These are phyloP conservation scores for Nipponacmea schrenckii DNA, from an alignment of 2,888 invertebrate genomes.

Conservation along the genomic window DNA sequence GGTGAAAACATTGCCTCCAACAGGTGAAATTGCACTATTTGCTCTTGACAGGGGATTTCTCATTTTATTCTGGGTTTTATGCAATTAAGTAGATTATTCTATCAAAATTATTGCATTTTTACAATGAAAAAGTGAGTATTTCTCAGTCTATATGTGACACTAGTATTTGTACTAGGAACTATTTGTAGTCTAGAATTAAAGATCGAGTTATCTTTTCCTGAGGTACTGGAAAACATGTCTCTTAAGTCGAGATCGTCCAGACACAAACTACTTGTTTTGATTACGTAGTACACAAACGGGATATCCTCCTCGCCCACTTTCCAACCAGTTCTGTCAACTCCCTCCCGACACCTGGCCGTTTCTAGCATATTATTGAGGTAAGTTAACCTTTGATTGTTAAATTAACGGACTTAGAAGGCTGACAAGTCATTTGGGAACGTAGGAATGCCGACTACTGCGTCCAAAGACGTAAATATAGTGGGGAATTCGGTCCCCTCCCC, in stretches of 20 bases:
- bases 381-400: neutral
- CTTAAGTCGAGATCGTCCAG: neutral
- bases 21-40: no score
- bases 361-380: slow-evolving; percentile 8
- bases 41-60: no score
- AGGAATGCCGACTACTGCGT: neutral
- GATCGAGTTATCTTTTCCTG: neutral
- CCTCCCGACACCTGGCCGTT: slow-evolving; percentile 36
- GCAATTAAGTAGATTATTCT: no score
- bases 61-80: no score
- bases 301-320: slow-evolving; percentile 37
- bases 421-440: neutral
- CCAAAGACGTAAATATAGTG: neutral
- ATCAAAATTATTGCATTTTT: no score
- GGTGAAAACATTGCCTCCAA: no score
- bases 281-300: slow-evolving; percentile 39
- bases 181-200: no score
- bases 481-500: slow-evolving; percentile 3
- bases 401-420: no score
- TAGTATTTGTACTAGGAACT: no score
- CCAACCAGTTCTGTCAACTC: slow-evolving; percentile 35
- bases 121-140: no score
- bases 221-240: neutral
- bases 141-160: no score
- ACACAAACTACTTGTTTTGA: slow-evolving; percentile 19